Percentiles rank a stretch among this genome's conserved stretches.
phyloP scores from a whole-genome alignment of 2,888 invertebrate species.

The Brachyptera risi region DNA sequence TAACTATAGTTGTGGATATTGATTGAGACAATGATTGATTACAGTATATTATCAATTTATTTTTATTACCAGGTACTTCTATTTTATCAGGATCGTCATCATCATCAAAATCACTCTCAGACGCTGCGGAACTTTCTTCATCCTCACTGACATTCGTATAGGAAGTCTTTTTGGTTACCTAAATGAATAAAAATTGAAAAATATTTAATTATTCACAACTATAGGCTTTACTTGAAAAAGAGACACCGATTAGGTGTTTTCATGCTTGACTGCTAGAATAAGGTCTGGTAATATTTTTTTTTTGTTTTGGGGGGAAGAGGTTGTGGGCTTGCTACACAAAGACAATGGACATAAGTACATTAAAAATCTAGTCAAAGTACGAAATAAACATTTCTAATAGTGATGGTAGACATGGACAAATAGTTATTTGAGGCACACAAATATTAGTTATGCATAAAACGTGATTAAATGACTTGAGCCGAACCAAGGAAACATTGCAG shows the following conservation, averaged over 20 bases:
- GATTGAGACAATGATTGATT: not conserved
- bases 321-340: too few species aligned
- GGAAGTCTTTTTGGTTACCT: slow-evolving; percentile 37
- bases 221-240: too few species aligned
- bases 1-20: too few species aligned
- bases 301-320: slow-evolving; percentile 7
- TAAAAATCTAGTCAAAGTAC: too few species aligned
- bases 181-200: not conserved
- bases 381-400: too few species aligned
- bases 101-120: slow-evolving; percentile 73
- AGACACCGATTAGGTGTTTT: too few species aligned
- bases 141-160: slow-evolving; percentile 44
- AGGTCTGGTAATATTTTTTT: not conserved
- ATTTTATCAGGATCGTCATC: slow-evolving; percentile 89
- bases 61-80: slow-evolving; percentile 72
- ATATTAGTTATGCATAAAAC: too few species aligned
- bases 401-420: too few species aligned
- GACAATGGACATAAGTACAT: too few species aligned
- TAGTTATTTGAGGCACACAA: too few species aligned
- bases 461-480: not conserved
- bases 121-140: slow-evolving; percentile 41
- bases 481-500: slow-evolving; percentile 5
- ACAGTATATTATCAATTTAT: not conserved
- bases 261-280: not conserved
- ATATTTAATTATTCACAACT: not conserved